Base-by-base conservation (phyloP, 2,113 vertebrate genomes). In the Girardinichthys multiradiatus region DNA sequence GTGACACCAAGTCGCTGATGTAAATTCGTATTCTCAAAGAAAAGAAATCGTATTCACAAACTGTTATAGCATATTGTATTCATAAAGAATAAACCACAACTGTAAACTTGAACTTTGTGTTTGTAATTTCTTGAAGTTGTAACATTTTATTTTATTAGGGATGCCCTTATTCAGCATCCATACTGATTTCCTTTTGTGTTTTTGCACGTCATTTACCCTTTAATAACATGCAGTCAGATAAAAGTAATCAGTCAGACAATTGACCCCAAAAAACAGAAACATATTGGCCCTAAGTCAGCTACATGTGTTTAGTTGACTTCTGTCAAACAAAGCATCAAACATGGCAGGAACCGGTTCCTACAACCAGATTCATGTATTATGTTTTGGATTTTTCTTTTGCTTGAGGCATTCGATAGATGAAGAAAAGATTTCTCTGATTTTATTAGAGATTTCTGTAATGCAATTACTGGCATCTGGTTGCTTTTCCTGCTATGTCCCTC, bases 191-290 rank as follows among this genome's bases (percentile, higher is more conserved):
- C 59, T 48, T 33, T 21, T 37, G 24, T 51, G 39, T 59, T 64
- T 64, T 62, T 70, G 65, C 8, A 0, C 48, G 39, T 31, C 63
- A 51, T 45, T 2, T 28, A 27, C 68, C 57, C 12, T 26, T 45
- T 57, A 65, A 58, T 73, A 58, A 60, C 39, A 29, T 82, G 59
- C 70, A 72, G 42, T 70, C 80, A 75, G 71, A 82, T 72, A 74
- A 77, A 78, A 74, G 61, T 74, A 77, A 88, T 84, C 82, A 59
- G 85, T 89, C 63, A 57, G 63, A 45, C 17, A 19, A 68, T 45
- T 70, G 80, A 81, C 87, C 69, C 81, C 42, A 30, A 65, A 76
- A 77, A 57, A 68, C 51, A 35, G 24, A 28, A 66, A 68, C 66
- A 60, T 12, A 76, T 30, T 62, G 30, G 48, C n/a, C n/a, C n/a